Evolutionary conservation across 2,113 vertebrate species (phyloP).

Genomic region (Megalops atlanticus): DNA sequence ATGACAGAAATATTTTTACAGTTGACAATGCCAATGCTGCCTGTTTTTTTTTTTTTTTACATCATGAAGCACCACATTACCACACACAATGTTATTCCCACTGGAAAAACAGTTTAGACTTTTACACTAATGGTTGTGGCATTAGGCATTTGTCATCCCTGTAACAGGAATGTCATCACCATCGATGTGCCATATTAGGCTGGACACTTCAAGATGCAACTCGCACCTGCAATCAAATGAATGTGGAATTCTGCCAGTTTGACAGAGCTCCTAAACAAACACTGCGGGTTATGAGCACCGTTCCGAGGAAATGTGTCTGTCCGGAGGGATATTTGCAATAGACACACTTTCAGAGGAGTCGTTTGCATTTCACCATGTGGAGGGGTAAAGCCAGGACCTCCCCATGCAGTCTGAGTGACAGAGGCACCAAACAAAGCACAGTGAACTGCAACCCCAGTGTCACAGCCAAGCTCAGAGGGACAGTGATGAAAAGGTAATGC

Average conservation of each 20-base stretch:
- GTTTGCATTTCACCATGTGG: neutral
- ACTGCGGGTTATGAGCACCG: neutral
- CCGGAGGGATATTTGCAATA: neutral
- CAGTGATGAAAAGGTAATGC: neutral
- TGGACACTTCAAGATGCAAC: neutral
- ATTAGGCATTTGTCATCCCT: conserved; percentile 29
- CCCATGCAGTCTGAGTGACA: neutral
- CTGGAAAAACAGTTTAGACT: neutral
- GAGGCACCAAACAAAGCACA: neutral
- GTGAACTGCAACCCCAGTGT: neutral
- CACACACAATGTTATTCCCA: neutral
- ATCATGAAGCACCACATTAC: neutral
- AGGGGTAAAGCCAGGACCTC: neutral
- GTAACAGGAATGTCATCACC: conserved; percentile 11
- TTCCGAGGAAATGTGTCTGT: neutral
- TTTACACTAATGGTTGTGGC: neutral
- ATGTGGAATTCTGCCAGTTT: neutral
- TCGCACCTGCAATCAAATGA: neutral
- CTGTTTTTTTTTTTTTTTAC: neutral
- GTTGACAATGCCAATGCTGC: neutral
- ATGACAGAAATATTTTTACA: too few species aligned
- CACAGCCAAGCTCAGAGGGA: neutral
- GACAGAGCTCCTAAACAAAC: neutral
- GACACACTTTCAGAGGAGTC: neutral
- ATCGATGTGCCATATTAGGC: neutral